Evolutionary conservation across 2,797 vertebrate genomes (phyloP).

Genomic region (Bradypodion pumilum): DNA sequence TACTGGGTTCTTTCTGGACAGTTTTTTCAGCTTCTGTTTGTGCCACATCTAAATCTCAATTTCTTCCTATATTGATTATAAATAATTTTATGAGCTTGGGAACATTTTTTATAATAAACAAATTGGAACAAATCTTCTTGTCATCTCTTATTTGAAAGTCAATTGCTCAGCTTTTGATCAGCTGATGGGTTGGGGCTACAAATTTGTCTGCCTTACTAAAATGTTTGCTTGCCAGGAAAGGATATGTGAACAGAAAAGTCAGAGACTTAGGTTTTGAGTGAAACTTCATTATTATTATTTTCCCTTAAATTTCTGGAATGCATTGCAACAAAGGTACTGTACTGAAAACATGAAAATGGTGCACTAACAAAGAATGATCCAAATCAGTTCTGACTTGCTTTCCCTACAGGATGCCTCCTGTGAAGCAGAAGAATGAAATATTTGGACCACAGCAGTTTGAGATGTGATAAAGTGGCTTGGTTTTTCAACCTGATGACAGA

Average conservation of each 20-base stretch:
- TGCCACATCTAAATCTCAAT: background rate
- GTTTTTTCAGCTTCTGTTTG: background rate
- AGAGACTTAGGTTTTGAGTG: too few species aligned
- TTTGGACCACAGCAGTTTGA: background rate
- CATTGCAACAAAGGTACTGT: background rate
- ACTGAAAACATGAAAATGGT: background rate
- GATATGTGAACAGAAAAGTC: too few species aligned
- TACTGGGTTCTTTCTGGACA: background rate
- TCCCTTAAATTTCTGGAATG: background rate
- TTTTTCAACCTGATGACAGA: background rate
- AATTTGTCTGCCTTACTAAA: too few species aligned
- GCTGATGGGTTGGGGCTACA: too few species aligned
- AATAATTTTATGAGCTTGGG: background rate
- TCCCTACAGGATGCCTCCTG: background rate
- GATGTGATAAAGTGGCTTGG: background rate
- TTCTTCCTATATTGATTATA: background rate
- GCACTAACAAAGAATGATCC: background rate
- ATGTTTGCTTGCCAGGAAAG: too few species aligned
- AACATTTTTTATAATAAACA: background rate
- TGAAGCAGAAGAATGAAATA: background rate
- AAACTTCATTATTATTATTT: background rate
- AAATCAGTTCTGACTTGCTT: background rate
- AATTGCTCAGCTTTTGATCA: too few species aligned
- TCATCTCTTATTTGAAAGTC: too few species aligned
- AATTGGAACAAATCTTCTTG: background rate